Conservation (phyloP, 2,888 invertebrate species). For the Antheraea yamamai region DNA sequence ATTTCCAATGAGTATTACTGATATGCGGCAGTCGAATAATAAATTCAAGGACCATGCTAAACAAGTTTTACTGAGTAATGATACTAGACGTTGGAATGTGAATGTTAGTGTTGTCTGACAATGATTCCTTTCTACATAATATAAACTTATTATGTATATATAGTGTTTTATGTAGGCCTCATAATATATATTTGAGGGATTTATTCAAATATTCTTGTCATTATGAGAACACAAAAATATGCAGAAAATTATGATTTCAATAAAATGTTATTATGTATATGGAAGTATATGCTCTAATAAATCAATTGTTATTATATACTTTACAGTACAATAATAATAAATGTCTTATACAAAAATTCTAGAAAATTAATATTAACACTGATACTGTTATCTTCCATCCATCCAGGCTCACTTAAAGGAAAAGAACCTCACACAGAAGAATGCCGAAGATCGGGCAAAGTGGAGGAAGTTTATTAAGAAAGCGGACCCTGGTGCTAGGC, state of each 20-base stretch:
- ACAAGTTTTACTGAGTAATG: slow-evolving; percentile 5
- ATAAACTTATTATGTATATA: not conserved
- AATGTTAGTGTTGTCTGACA: not conserved
- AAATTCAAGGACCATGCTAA: not conserved
- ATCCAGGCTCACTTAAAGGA: no score
- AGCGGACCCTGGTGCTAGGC: no score
- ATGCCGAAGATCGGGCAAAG: no score
- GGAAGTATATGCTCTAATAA: no score
- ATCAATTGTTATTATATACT: no score
- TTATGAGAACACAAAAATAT: not conserved
- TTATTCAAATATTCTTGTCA: not conserved
- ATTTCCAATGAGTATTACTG: not conserved
- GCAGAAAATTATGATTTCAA: not conserved
- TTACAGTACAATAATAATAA: not conserved
- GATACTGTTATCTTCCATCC: no score
- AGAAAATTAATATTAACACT: not conserved
- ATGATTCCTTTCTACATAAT: not conserved
- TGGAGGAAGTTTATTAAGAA: no score
- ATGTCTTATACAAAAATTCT: not conserved
- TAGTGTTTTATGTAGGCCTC: not conserved
- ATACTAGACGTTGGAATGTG: not conserved
- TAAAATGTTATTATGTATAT: not conserved
- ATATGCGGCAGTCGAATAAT: slow-evolving; percentile 1
- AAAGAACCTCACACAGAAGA: no score
- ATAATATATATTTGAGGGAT: not conserved